Evolutionary conservation across 2,888 invertebrate genomes (phyloP), one percentile per base, ranked within the genome.

Genomic region (Nomada lathburiana): DNA sequence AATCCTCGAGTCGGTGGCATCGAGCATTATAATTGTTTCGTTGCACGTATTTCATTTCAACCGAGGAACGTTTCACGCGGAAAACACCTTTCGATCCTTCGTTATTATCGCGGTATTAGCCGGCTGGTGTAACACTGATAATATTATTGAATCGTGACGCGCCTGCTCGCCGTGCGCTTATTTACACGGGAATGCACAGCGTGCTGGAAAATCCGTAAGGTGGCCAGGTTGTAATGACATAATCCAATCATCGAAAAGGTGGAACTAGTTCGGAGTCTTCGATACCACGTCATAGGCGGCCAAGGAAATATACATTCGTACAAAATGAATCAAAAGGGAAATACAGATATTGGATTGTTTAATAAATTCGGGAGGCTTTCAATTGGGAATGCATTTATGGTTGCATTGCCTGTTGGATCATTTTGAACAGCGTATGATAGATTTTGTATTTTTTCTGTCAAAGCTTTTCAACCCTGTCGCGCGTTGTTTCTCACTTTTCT

Each of bases 11-110:
- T 13, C 23, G 59, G 16, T 29, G 18, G n/a, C 59, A 59, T 67
- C 50, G 68, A 74, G 60, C 18, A 36, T 23, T 60, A 68, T 26
- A 60, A 75, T 62, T 70, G 69, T 75, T 53, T 62, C 75, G 75
- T 62, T 47, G 42, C 75, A 75, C 75, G 75, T 70, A 70, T 75
- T 75, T 75, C 75, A 75, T 75, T 75, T 74, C 29, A 65, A 13
- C 10, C 42, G n/a, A 7, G 2, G 11, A 20, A 47, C 57, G 47
- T 3, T 3, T 42, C 18, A 47, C 36, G 50, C 13, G 23, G 9
- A 26, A 2, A 57, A 10, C 50, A 18, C 29, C 18, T 57, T 59
- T 50, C 23, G 26, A 55, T 64, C 53, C 29, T 62, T 77, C 73
- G 73, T 77, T 60, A 67, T 60, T 50, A 62, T 67, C 73, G 62